Evolutionary conservation across 2,888 invertebrate genomes (phyloP).

Genomic region (Epirrita christyi): DNA sequence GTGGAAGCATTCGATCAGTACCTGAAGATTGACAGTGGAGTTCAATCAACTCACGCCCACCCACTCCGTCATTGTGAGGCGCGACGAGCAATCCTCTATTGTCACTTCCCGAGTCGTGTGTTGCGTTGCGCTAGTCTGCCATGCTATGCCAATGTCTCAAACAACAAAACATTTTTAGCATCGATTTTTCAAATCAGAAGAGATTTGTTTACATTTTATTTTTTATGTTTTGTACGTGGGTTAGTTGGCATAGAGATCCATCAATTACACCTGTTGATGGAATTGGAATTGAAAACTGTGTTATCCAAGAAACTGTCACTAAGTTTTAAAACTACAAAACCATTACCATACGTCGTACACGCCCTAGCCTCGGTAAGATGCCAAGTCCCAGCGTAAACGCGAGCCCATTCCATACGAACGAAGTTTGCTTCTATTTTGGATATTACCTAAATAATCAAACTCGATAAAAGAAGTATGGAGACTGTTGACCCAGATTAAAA

Average conservation of each 20-base stretch:
- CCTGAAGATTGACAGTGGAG: conserved; percentile 76
- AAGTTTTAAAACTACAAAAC: conserved; percentile 26
- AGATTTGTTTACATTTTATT: no score
- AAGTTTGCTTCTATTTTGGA: no score
- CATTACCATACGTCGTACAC: conserved; percentile 4
- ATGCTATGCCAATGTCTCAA: conserved; percentile 20
- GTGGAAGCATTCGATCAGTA: conserved; percentile 58
- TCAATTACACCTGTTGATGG: no score
- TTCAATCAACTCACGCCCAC: conserved; percentile 80
- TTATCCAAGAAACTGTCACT: conserved; percentile 18
- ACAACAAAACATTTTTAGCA: conserved; percentile 10
- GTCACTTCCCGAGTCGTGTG: conserved; percentile 62
- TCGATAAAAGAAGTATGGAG: no score
- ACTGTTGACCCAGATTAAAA: no score
- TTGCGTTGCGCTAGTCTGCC: conserved; percentile 26
- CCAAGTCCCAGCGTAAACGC: conserved; percentile 34
- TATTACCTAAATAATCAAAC: no score
- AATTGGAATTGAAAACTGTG: neutral
- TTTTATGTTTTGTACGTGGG: no score
- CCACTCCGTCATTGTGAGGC: conserved; percentile 69
- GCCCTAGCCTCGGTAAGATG: conserved; percentile 31
- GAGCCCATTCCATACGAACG: no score
- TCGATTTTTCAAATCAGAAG: no score
- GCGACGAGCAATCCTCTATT: conserved; percentile 63
- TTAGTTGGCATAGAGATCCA: neutral